Percentiles rank a stretch among this genome's conserved stretches.
Conservation (phyloP, 1,140 invertebrate species). For the Drosophila sp. region DNA sequence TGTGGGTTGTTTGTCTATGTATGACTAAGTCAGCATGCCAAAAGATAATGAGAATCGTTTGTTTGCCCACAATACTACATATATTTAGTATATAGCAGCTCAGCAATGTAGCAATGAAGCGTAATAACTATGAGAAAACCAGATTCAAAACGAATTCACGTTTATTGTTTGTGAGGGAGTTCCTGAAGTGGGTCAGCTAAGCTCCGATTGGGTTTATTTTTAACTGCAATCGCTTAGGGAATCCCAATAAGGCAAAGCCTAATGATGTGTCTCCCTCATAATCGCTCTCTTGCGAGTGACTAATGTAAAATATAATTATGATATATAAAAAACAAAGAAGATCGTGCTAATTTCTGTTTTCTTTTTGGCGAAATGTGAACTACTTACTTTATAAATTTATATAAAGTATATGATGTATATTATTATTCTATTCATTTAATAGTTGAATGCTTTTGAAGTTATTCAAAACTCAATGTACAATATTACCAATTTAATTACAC, state of each 20-base stretch:
- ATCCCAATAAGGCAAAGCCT: not conserved
- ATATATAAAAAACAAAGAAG: not conserved
- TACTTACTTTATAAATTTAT: too few relatives aligned
- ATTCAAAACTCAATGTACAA: too few relatives aligned
- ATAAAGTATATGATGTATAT: too few relatives aligned
- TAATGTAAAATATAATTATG: not conserved
- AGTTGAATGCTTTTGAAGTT: too few relatives aligned
- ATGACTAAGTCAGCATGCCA: slow-evolving; percentile 42
- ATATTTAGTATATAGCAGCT: not conserved
- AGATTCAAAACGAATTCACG: not conserved
- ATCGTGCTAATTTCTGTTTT: not conserved
- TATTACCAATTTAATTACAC: too few relatives aligned
- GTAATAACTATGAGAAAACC: not conserved
- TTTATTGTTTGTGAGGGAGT: not conserved
- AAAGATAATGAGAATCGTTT: slow-evolving; percentile 42
- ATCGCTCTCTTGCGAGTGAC: not conserved
- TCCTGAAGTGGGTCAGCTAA: slow-evolving; percentile 3
- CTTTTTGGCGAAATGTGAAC: not conserved
- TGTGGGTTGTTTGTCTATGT: slow-evolving; percentile 21
- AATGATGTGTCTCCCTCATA: not conserved
- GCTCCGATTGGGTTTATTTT: slow-evolving; percentile 6
- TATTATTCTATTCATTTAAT: too few relatives aligned
- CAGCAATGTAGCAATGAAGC: not conserved
- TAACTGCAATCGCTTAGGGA: not conserved
- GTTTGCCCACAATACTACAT: slow-evolving; percentile 43